Evolutionary conservation across 2,888 invertebrate species (phyloP).

Genomic region (Dusona sp.): DNA sequence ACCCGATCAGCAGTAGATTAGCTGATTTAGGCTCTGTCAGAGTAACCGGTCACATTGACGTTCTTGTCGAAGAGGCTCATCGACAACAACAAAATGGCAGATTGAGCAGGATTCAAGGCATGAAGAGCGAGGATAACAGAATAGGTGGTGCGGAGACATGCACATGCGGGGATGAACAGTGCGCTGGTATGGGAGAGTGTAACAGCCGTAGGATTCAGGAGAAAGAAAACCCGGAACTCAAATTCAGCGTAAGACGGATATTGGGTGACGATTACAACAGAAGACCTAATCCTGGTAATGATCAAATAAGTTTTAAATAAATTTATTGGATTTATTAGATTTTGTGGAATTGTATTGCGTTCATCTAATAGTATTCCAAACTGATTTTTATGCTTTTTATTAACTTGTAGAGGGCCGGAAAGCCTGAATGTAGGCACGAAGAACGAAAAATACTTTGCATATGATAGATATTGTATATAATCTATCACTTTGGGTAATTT

Average conservation of each 20-base stretch:
- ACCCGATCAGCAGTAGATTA: conserved; percentile 76
- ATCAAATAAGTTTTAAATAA: conserved; percentile 6
- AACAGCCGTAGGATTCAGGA: conserved; percentile 79
- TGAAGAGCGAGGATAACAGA: conserved; percentile 78
- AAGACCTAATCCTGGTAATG: conserved; percentile 81
- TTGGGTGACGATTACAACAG: conserved; percentile 88
- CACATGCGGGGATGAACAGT: conserved; percentile 83
- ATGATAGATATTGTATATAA: no score
- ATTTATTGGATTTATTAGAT: not conserved
- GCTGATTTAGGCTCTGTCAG: conserved; percentile 50
- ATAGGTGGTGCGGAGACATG: conserved; percentile 81
- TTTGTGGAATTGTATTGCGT: not conserved
- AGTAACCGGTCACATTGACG: conserved; percentile 56
- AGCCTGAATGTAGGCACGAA: no score
- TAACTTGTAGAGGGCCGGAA: no score
- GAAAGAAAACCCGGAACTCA: conserved; percentile 90
- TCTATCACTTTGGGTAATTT: no score
- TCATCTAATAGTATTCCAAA: not conserved
- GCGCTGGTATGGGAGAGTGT: conserved; percentile 78
- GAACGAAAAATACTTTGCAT: no score
- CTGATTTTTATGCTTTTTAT: no score
- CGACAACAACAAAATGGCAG: conserved; percentile 56
- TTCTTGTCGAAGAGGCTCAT: conserved; percentile 59
- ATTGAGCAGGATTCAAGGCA: conserved; percentile 56
- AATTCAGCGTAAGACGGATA: conserved; percentile 97